Percentiles rank a stretch among this genome's conserved stretches.
Evolutionary conservation across 2,113 vertebrate genomes (phyloP).

Genomic region (Myrmecophaga tridactyla): DNA sequence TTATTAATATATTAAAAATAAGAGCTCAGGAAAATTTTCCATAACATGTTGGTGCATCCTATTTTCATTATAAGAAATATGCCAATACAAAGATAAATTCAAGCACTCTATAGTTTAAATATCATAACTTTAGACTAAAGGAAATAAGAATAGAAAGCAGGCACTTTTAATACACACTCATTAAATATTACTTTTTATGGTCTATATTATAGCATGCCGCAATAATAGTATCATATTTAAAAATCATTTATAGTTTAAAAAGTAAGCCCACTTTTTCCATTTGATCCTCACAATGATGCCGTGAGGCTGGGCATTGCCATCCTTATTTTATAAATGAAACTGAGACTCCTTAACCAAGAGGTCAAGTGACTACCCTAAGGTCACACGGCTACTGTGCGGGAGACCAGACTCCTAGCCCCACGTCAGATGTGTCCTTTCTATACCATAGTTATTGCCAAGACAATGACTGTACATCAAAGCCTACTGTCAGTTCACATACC

Average conservation of each 20-base stretch:
- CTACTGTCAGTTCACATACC: background rate
- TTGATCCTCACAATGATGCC: background rate
- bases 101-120: background rate
- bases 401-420: background rate
- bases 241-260: background rate
- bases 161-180: background rate
- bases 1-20: background rate
- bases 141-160: background rate
- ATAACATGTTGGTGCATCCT: background rate
- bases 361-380: background rate
- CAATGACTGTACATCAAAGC: background rate
- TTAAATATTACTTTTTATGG: background rate
- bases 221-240: background rate
- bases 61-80: background rate
- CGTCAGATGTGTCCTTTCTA: background rate
- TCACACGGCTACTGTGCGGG: background rate
- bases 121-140: background rate
- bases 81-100: background rate
- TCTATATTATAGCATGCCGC: background rate
- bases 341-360: background rate
- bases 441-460: too few species aligned
- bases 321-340: background rate
- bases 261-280: background rate
- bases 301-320: background rate
- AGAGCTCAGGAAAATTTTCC: background rate